Percentiles rank a stretch among this genome's conserved stretches.
Conservation (phyloP, 1,140 invertebrate genomes). For the Drosophila mauritiana region DNA sequence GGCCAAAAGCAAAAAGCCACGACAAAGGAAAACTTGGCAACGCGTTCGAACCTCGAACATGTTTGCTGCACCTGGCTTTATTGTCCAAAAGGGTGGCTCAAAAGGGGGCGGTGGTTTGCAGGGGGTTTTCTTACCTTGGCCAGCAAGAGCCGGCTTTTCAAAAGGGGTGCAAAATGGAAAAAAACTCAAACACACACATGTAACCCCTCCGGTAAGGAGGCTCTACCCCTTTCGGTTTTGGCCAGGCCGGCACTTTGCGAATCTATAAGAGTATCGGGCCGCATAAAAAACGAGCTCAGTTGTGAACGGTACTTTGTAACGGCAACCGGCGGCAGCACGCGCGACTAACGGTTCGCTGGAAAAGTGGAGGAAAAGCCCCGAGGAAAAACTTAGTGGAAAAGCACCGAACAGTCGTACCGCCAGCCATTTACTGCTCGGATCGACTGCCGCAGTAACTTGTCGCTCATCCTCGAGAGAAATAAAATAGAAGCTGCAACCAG, state of each 20-base stretch:
- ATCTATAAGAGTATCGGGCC: constrained; percentile 84
- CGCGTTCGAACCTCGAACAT: constrained; percentile 71
- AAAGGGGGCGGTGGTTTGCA: not conserved
- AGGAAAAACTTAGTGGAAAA: constrained; percentile 1
- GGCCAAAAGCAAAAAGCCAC: constrained; percentile 43
- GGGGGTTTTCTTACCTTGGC: constrained; percentile 41
- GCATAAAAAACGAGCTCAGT: constrained; percentile 84
- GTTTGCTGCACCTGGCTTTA: constrained; percentile 55
- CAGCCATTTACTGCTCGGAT: constrained; percentile 35
- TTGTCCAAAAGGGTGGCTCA: constrained; percentile 11
- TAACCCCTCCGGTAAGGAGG: not conserved
- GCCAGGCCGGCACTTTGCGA: constrained; percentile 68
- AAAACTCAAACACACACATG: not conserved
- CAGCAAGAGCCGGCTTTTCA: constrained; percentile 72
- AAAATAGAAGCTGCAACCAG: constrained; percentile 11
- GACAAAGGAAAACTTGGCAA: constrained; percentile 71
- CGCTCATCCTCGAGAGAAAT: constrained; percentile 1
- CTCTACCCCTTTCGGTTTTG: constrained; percentile 1
- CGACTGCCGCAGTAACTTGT: constrained; percentile 30
- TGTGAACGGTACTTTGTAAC: constrained; percentile 82
- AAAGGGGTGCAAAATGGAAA: constrained; percentile 53
- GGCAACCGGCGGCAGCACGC: constrained; percentile 37
- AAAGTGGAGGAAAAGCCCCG: constrained; percentile 22
- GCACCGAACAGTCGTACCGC: constrained; percentile 8
- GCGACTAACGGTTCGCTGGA: constrained; percentile 48